Percentiles rank a stretch among this genome's conserved stretches.
Conservation (phyloP, 2,888 invertebrate genomes). For the Ichneumoninae sp. region DNA sequence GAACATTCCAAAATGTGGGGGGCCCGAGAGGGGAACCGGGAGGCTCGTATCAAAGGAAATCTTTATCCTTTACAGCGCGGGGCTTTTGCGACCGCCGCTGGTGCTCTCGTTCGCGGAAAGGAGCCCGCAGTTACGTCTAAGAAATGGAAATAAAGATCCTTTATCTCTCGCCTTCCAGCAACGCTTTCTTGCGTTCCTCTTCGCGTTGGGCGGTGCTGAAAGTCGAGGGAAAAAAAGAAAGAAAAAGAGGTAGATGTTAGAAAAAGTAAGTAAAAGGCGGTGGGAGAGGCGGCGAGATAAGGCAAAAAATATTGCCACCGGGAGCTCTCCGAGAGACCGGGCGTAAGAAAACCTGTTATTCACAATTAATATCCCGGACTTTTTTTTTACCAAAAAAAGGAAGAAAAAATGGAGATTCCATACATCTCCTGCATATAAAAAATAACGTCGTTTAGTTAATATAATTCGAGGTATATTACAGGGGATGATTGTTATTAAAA, state of each 20-base stretch:
- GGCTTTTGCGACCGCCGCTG: conserved; percentile 54
- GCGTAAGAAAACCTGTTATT: conserved; percentile 46
- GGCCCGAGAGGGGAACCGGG: conserved; percentile 34
- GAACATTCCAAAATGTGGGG: conserved; percentile 57
- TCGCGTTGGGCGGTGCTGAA: conserved; percentile 64
- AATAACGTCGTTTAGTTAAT: conserved; percentile 49
- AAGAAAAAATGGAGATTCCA: neutral
- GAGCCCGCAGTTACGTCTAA: conserved; percentile 69
- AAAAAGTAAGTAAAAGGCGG: conserved; percentile 20
- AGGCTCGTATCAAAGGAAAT: conserved; percentile 71
- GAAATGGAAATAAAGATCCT: conserved; percentile 74
- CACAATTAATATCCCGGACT: conserved; percentile 56
- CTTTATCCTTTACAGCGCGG: conserved; percentile 68
- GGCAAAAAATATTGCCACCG: conserved; percentile 30
- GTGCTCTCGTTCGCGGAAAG: conserved; percentile 66
- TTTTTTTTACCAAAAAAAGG: conserved; percentile 24
- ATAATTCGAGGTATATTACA: conserved; percentile 32
- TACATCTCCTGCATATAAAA: conserved; percentile 25
- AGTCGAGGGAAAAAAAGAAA: conserved; percentile 48
- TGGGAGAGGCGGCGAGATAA: conserved; percentile 33
- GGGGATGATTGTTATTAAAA: conserved; percentile 52
- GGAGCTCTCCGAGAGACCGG: conserved; percentile 27
- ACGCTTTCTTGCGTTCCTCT: conserved; percentile 66
- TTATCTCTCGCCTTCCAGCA: conserved; percentile 71
- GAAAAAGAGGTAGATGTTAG: conserved; percentile 42